Base-by-base conservation (phyloP, 2,888 invertebrate genomes). In the Thymelicus sylvestris region DNA sequence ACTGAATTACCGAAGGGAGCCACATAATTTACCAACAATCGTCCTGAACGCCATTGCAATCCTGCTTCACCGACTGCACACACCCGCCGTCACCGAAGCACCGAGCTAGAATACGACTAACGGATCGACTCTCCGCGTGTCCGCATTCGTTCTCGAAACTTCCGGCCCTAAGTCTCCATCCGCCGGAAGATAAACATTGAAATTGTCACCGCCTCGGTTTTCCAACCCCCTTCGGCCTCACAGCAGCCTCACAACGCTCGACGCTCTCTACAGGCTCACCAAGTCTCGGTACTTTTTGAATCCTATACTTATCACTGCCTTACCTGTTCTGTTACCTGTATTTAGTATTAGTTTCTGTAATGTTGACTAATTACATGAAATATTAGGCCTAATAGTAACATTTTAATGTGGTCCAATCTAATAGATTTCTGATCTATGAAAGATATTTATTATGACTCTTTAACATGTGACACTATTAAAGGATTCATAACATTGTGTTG, bases 281-380 rank as follows among this genome's bases (percentile, higher is more conserved):
- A 91, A 87, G 85, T 90, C 86, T 92, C 91, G 93, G 93, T 93
- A 93, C 91, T 90, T 87, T 92, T 93, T 93, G 78, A 88, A 91
- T 91, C 92, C 92, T 92, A 87, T 92, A 89, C 83, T 93, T 92
- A 91, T 90, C 89, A 83, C 83, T 84, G 87, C 88, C 90, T 89
- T 91, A 86, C 87, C 89, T 88, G 59, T 82, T 81, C 69, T 64
- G 55, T 69, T 85, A 85, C 82, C 81, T 85, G 78, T 84, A 80
- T 80, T 79, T 89, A 89, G 86, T 79, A 83, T 82, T 87, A 88
- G 84, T 80, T 61, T 55, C 77, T 52, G 12, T 24, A 48, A 31
- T 63, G 38, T 57, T 57, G 12, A 55, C 55, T 55, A 31, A 55
- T 15, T 47, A n/a, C 31, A 8, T 62, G 10, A 62, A 55, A 44